Evolutionary conservation across 92 coral and sea anemone genomes (phyloP).

Genomic region (Parazoanthus darwini): DNA sequence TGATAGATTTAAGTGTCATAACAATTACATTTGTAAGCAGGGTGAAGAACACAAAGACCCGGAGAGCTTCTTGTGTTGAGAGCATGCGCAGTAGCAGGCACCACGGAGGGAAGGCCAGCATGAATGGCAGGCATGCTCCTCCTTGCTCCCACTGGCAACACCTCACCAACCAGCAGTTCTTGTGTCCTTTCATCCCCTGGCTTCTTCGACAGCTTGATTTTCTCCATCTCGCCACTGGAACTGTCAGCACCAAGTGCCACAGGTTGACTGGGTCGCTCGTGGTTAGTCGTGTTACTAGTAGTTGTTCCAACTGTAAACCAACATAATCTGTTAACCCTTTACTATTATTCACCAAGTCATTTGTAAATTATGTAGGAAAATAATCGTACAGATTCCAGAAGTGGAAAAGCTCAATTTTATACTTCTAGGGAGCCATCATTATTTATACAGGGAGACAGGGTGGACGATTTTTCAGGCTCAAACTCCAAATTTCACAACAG

Average conservation of each 20-base stretch:
- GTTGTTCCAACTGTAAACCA: not conserved
- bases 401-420: too few species aligned
- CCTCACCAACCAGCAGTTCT: slow-evolving; percentile 86
- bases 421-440: too few species aligned
- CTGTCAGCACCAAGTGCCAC: slow-evolving; percentile 21
- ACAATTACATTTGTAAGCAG: slow-evolving; percentile 66
- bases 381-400: too few species aligned
- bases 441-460: too few species aligned
- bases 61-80: slow-evolving; percentile 62
- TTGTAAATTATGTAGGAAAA: too few species aligned
- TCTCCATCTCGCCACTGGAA: slow-evolving; percentile 20
- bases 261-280: slow-evolving; percentile 25
- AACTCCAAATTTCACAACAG: too few species aligned
- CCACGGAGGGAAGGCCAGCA: slow-evolving; percentile 84
- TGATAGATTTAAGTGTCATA: too few species aligned
- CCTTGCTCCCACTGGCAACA: slow-evolving; percentile 71
- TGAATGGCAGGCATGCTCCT: slow-evolving; percentile 86
- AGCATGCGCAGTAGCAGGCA: slow-evolving; percentile 72
- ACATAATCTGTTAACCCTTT: too few species aligned
- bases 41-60: slow-evolving; percentile 43
- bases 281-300: slow-evolving; percentile 32
- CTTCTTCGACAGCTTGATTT: slow-evolving; percentile 62
- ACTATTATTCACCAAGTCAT: too few species aligned
- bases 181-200: slow-evolving; percentile 74
- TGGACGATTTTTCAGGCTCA: too few species aligned